Base-by-base conservation (phyloP, 2,113 vertebrate species). In the Agapornis roseicollis region DNA sequence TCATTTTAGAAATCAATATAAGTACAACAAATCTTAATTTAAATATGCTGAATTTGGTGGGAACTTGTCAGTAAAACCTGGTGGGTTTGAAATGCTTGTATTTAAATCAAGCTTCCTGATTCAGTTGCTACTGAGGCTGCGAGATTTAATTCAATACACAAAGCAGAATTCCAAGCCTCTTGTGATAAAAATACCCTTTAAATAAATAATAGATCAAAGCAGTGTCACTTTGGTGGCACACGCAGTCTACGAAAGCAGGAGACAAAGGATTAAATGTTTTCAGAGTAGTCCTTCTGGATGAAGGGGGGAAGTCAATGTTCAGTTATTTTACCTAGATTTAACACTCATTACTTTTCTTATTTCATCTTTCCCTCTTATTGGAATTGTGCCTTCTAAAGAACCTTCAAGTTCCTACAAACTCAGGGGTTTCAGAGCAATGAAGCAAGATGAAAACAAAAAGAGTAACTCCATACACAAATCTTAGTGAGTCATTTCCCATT, bases 181-280 rank as follows among this genome's bases (percentile, higher is more conserved):
- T 35, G 53, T 77, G 89, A 94, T 92, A 88, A 94, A 96, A 96
- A 94, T 91, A 88, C 42, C 84, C 85, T 94, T 94, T 94, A 91
- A 93, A 94, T 97, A 96, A 97, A 96, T 93, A 97, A 96, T 86
- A 97, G 87, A 97, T 95, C 88, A 97, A 92, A 95, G 96, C 37
- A 92, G 87, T 90, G 89, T 73, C 94, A 96, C 93, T 87, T 31
- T 49, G 85, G 93, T 82, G 85, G 88, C 68, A 83, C 14, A 86
- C 41, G 85, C 7, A 85, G 61, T 39, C 82, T 93, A 58, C 0
- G 13, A 13, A 64, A 84, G 65, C 74, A 74, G 77, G 64, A 82
- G 74, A 66, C 0, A 0, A 74, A 81, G 87, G 76, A 73, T 64
- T 89, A 69, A 89, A 69, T 80, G 35, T 88, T 89, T 55, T 42